Percentiles rank a stretch among this genome's conserved stretches.
Evolutionary conservation across 2,888 invertebrate species (phyloP).

Genomic region (Agrypnus murinus): DNA sequence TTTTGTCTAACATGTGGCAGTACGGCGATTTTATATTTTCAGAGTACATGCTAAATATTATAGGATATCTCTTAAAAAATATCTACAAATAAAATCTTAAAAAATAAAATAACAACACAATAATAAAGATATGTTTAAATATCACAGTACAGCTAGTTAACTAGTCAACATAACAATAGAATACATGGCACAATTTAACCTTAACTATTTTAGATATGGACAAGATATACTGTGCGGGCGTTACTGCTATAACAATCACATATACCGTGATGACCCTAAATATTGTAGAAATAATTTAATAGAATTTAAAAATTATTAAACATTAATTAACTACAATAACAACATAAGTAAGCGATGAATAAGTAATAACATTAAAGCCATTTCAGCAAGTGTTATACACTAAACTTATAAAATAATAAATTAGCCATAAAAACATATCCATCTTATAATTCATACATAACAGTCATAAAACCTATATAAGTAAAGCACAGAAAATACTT

Average conservation of each 20-base stretch:
- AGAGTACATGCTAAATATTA: too few species aligned
- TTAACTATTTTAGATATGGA: slow-evolving; percentile 62
- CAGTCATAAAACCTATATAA: slow-evolving; percentile 15
- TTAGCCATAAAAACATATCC: slow-evolving; percentile 11
- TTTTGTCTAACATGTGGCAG: too few species aligned
- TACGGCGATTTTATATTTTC: too few species aligned
- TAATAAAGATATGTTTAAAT: slow-evolving; percentile 33
- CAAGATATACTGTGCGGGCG: slow-evolving; percentile 71
- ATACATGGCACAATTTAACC: slow-evolving; percentile 47
- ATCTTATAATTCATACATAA: slow-evolving; percentile 29
- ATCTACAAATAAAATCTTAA: background rate
- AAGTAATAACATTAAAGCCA: slow-evolving; percentile 59
- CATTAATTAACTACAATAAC: slow-evolving; percentile 9
- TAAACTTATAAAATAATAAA: slow-evolving; percentile 11
- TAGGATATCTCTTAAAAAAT: slow-evolving; percentile 35
- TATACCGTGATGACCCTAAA: slow-evolving; percentile 18
- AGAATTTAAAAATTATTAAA: slow-evolving; percentile 7
- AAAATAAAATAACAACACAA: background rate
- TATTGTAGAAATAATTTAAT: slow-evolving; percentile 4
- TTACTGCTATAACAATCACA: slow-evolving; percentile 57
- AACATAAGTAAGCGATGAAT: slow-evolving; percentile 19
- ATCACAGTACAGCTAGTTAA: slow-evolving; percentile 60
- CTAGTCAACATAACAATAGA: slow-evolving; percentile 45
- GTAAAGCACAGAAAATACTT: slow-evolving; percentile 16
- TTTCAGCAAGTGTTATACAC: slow-evolving; percentile 54